Base-by-base conservation (phyloP, 2,113 vertebrate genomes). In the Hippocampus guttulatus region DNA sequence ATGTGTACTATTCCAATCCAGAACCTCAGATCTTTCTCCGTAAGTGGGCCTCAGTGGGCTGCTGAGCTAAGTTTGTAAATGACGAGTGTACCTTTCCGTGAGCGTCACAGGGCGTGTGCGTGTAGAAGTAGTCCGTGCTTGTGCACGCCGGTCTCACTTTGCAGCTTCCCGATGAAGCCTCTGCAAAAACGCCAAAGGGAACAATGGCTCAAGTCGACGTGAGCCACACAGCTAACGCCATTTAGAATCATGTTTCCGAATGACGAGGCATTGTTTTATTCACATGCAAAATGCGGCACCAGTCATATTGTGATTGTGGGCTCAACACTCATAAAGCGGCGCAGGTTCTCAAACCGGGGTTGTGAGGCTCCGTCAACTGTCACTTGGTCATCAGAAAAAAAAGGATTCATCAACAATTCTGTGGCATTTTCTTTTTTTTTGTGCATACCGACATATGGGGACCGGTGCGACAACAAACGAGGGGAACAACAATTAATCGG, bases 91-190 rank as follows among this genome's bases (percentile, higher is more conserved):
- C 97, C 95, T 95, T 89, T 82, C 94, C 93, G 0, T 60, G 69
- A 21, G 87, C 80, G 64, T 99, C 93, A 69, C 97, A 99, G 55
- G 94, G 92, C 0, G 92, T 96, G 86, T 98, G 96, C 0, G 94
- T 98, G 83, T 94, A 96, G 92, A 99, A 99, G 83, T 94, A 99
- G 78, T 99, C 96, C 68, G 92, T 93, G 66, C 91, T 86, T 0
- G 92, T 95, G 87, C 97, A 98, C 23, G 94, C 90, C 0, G 94
- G 94, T 12, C 94, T 92, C 1, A 73, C 55, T 27, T 91, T 92
- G 87, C 97, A 98, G 64, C 86, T 90, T 4, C 90, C 93, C 1
- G 95, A 95, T 49, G 95, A 94, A n/a, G 91, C 75, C 65, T 78
- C 93, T 94, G 81, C 30, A 78, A 68, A 71, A 41, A 67, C 3